Base-by-base conservation (phyloP, 1,140 invertebrate species). In the Cotesia typhae region DNA sequence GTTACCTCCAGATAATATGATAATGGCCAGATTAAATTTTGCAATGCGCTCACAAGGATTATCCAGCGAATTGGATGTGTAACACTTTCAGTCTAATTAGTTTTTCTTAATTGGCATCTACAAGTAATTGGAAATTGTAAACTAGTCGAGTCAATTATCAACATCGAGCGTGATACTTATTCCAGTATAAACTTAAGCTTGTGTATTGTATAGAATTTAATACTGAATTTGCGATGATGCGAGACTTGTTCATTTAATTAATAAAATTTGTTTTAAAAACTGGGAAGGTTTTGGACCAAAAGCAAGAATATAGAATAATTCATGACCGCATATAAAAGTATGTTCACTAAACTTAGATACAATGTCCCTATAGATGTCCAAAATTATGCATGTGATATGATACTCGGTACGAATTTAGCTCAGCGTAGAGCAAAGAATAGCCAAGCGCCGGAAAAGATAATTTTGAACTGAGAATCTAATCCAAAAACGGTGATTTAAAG, bases 41-140 rank as follows among this genome's bases (percentile, higher is more conserved):
- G 64, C 73, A 61, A 65, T 67, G 66, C 68, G 68, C 63, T 70
- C 47, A 55, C 64, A 20, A 69, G 72, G 68, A 74, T 74, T 74
- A 74, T 67, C 61, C 68, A 65, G 59, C 53, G 72, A 74, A 74
- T 70, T 68, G 68, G 67, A 52, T 57, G 67, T 41, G 6, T 28
- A 7, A 67, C 55, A 55, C 35, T 68, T 36, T 37, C 38, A 41
- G 37, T 72, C 64, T 72, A 75, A 75, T 75, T 75, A 75, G 71
- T 71, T 75, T 75, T 70, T 75, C 68, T 73, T 75, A 75, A 75
- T 75, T 75, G 71, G 71, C 67, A 67, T 59, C 73, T 57, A 57
- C 61, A 63, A 63, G 47, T 73, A 75, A 75, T 75, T 75, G 74
- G 71, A 73, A 71, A 73, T 73, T 67, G 71, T 70, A 71, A 73